Percentiles rank a stretch among this genome's conserved stretches.
Conservation (phyloP, 2,888 invertebrate species). For the Nezara viridula region DNA sequence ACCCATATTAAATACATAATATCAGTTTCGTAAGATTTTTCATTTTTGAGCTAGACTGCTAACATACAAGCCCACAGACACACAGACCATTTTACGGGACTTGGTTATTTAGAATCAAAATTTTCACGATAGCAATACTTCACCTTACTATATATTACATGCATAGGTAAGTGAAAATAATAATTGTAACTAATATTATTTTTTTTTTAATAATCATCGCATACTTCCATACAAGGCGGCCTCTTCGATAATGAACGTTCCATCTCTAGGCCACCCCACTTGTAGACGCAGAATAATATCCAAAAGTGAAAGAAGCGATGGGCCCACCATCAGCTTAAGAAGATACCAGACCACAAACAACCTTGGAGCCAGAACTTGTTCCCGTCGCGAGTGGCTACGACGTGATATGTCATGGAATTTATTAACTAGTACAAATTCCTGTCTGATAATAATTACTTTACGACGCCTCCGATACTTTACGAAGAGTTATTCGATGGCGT, state of each 20-base stretch:
- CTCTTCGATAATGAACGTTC: neutral
- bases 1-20: too few species aligned
- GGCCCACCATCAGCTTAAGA: neutral
- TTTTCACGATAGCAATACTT: too few species aligned
- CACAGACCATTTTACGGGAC: too few species aligned
- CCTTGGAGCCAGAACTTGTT: neutral
- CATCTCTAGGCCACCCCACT: neutral
- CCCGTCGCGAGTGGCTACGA: slow-evolving; percentile 13
- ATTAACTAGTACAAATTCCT: slow-evolving; percentile 55
- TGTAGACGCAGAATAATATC: neutral
- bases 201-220: too few species aligned
- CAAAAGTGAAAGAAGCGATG: neutral
- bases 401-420: slow-evolving; percentile 57
- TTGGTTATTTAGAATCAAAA: too few species aligned
- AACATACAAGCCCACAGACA: too few species aligned
- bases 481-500: neutral
- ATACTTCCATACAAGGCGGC: too few species aligned
- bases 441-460: neutral
- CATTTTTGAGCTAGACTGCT: too few species aligned
- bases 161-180: too few species aligned
- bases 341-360: neutral
- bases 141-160: too few species aligned
- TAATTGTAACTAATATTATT: too few species aligned
- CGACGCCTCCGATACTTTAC: neutral
- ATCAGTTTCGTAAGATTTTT: too few species aligned